phyloP scores from a whole-genome alignment of 2,113 vertebrate genomes.

The Hypanus sabinus region DNA sequence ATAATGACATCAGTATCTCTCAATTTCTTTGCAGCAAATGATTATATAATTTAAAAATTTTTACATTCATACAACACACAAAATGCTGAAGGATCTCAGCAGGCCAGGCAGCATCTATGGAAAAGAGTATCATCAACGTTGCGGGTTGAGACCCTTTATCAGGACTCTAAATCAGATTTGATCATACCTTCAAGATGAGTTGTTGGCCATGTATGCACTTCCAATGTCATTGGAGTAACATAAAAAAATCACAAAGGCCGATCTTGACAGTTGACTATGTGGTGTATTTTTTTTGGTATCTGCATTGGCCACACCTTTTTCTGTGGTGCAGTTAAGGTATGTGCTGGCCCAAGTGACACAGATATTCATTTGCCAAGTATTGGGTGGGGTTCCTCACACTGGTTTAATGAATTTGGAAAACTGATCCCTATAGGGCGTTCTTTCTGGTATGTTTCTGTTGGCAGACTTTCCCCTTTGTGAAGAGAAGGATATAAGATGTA shows the following conservation, averaged over 20 bases:
- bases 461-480: neutral
- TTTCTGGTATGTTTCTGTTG: neutral
- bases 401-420: neutral
- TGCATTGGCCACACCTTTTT: neutral
- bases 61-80: neutral
- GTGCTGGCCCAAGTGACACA: neutral
- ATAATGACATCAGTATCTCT: neutral
- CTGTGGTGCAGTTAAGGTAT: neutral
- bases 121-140: too few relatives aligned
- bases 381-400: neutral
- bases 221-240: neutral
- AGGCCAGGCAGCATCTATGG: too few relatives aligned
- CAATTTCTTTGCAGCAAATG: neutral
- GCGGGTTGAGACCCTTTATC: too few relatives aligned
- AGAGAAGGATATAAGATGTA: neutral
- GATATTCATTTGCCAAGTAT: neutral
- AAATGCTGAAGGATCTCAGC: too few relatives aligned
- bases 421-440: neutral
- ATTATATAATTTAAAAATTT: neutral
- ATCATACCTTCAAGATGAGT: neutral
- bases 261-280: neutral
- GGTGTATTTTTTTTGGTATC: neutral
- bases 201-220: neutral
- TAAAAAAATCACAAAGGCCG: neutral
- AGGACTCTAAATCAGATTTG: neutral